A percentile compares a stretch with the other conserved stretches of the same genome.
These are phyloP conservation scores for Euzophera pinguis DNA, from an alignment of 2,888 invertebrate genomes.

Conservation along the genomic window DNA sequence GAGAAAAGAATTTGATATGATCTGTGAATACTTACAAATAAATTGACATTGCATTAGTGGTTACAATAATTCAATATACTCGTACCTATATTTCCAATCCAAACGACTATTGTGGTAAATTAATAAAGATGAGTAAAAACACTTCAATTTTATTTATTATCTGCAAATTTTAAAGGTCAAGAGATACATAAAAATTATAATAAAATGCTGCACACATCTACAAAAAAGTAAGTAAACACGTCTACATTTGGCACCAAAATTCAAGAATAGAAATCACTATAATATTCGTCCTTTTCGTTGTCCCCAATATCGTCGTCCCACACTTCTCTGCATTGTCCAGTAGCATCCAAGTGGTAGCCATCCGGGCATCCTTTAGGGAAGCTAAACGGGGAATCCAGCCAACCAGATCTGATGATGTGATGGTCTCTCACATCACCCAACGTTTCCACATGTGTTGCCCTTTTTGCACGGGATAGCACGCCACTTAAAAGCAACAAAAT, in stretches of 20 bases:
- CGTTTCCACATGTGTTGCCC: constrained; percentile 8
- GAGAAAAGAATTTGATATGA: neutral
- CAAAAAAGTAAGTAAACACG: too few species aligned
- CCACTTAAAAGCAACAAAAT: constrained; percentile 21
- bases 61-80: neutral
- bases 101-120: too few species aligned
- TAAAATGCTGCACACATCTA: too few species aligned
- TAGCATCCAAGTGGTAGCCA: constrained; percentile 42
- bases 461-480: constrained; percentile 22
- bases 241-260: neutral
- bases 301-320: constrained; percentile 43
- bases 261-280: constrained; percentile 2
- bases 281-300: neutral
- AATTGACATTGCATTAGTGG: neutral
- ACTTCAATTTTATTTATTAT: too few species aligned
- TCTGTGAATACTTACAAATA: neutral
- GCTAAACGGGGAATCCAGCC: constrained; percentile 47
- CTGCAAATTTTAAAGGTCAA: too few species aligned
- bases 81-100: too few species aligned
- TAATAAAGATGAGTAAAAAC: too few species aligned
- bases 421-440: constrained; percentile 25
- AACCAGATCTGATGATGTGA: constrained; percentile 33
- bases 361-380: constrained; percentile 34
- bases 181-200: too few species aligned
- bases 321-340: constrained; percentile 56